Conservation (phyloP, 2,797 vertebrate species). For the Peromyscus melanophrys region DNA sequence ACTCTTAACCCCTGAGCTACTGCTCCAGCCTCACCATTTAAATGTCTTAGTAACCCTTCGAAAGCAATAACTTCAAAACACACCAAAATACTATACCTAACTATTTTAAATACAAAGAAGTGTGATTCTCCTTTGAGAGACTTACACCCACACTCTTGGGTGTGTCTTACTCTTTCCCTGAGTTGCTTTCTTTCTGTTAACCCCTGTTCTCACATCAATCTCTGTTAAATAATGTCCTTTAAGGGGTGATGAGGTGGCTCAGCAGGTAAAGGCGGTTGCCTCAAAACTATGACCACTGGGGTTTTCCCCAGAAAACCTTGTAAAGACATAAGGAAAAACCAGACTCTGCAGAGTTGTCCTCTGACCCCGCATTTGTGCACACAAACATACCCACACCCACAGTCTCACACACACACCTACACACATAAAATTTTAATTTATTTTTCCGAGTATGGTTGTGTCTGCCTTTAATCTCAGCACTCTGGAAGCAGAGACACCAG, state of each 20-base stretch:
- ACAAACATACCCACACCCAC: background rate
- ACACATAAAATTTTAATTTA: background rate
- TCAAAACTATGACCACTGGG: background rate
- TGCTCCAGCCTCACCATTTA: background rate
- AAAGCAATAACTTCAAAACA: background rate
- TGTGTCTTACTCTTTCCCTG: background rate
- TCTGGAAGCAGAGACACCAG: background rate
- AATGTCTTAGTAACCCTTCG: background rate
- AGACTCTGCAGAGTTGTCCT: background rate
- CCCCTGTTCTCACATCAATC: background rate
- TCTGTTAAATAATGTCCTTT: background rate
- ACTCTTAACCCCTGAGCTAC: background rate
- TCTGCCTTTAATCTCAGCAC: background rate
- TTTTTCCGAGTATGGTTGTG: background rate
- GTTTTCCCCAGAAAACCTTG: background rate
- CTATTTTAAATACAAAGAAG: background rate
- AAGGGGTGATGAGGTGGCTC: background rate
- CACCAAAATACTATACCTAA: background rate
- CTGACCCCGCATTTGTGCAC: background rate
- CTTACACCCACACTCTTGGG: background rate
- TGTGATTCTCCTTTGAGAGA: background rate
- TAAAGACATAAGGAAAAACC: background rate
- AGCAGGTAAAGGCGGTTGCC: background rate
- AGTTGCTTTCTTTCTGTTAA: background rate
- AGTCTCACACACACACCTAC: background rate